phyloP scores from a whole-genome alignment of 2,113 vertebrate species.

The Delphinapterus leucas region DNA sequence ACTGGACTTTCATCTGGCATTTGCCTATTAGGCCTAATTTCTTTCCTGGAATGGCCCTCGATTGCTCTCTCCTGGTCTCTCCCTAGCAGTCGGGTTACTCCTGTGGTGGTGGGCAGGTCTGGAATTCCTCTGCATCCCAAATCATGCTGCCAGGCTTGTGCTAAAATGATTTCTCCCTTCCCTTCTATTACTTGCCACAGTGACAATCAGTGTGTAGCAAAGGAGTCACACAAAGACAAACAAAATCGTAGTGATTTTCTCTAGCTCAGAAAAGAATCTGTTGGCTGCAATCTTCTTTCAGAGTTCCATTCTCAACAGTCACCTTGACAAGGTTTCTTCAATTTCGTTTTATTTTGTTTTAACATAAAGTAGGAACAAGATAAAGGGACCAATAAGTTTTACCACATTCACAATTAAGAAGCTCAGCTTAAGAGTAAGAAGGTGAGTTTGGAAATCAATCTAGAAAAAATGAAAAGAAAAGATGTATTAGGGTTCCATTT shows the following conservation, averaged over 20 bases:
- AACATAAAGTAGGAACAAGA: background rate
- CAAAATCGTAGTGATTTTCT: conserved; percentile 67
- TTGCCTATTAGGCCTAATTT: background rate
- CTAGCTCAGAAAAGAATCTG: background rate
- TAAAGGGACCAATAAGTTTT: background rate
- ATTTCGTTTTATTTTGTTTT: background rate
- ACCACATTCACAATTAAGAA: background rate
- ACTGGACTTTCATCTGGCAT: background rate
- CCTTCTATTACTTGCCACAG: background rate
- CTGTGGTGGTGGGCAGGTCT: background rate
- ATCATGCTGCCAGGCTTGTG: background rate
- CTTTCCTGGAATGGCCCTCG: background rate
- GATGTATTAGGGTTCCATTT: background rate
- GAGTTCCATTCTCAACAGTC: background rate
- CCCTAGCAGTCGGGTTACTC: background rate
- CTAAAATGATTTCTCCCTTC: conserved; percentile 34
- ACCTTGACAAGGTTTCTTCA: background rate
- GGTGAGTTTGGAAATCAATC: background rate
- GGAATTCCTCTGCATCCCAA: conserved; percentile 39
- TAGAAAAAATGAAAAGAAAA: background rate
- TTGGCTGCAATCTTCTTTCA: background rate
- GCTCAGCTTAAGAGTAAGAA: background rate
- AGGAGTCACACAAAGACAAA: conserved; percentile 31
- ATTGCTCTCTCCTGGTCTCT: background rate
- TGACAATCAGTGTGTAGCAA: conserved; percentile 40